A percentile compares a stretch with the other conserved stretches of the same genome.
Conservation (phyloP, 2,888 invertebrate species). For the Vesta saturnalis region DNA sequence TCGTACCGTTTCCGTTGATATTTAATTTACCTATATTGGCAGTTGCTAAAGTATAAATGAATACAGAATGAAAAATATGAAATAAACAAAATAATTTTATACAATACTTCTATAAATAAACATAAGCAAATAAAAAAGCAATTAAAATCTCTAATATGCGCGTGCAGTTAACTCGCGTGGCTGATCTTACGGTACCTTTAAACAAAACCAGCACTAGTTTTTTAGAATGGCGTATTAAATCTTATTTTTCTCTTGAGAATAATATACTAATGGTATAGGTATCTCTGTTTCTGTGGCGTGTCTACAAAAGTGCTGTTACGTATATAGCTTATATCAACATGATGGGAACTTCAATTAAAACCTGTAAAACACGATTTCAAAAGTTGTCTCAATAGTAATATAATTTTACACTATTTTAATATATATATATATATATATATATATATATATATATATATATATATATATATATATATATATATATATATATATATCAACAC, state of each 20-base stretch:
- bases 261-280: no score
- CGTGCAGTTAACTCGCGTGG: constrained; percentile 14
- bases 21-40: background rate
- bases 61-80: no score
- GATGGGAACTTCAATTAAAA: constrained; percentile 17
- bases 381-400: no score
- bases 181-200: constrained; percentile 23
- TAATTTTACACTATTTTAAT: no score
- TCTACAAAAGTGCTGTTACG: constrained; percentile 18
- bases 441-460: background rate
- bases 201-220: constrained; percentile 35
- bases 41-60: no score
- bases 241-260: constrained; percentile 38
- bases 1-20: background rate
- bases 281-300: constrained; percentile 35
- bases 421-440: no score
- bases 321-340: constrained; percentile 10
- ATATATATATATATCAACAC: no score
- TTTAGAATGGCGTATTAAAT: constrained; percentile 37
- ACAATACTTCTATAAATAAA: background rate
- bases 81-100: background rate
- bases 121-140: constrained; percentile 10
- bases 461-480: no score
- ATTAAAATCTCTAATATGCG: constrained; percentile 17
- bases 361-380: no score